Base-by-base conservation (phyloP, 64 coral and sea anemone genomes). In the Montipora efflorescens region DNA sequence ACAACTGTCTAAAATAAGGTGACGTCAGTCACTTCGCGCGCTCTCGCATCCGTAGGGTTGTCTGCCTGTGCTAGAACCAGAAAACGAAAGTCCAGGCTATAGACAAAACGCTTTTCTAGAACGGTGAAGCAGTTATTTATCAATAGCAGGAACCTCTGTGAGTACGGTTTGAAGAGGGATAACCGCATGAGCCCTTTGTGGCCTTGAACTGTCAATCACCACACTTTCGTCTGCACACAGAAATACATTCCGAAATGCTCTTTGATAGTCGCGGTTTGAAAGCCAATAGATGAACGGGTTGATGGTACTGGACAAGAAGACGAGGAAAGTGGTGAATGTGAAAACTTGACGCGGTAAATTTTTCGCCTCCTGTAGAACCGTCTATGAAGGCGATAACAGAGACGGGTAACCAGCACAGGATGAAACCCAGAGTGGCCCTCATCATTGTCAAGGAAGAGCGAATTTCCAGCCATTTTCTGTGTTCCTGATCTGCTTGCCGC, bases 251-350 rank as follows among this genome's bases (percentile, higher is more conserved):
- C 82, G 80, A 23, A 84, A 86, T 43, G 88, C 93, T 12, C 70
- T 50, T 76, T 55, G 61, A 57, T 90, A 95, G 47, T 95, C 93
- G 52, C 78, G 82, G 93, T 90, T 95, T 74, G 85, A 78, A n/a
- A 86, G 20, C 93, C 93, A 95, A 70, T 95, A 95, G 57, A 95
- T 90, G 47, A 95, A 90, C 6, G 93, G 93, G 20, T 95, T 95
- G 58, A 95, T 85, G 5, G 93, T 85, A 58, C 93, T 95, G 11
- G 87, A 90, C 16, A 28, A 67, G 72, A 88, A 95, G 8, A 95
- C 90, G 14, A 95, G 93, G 50, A 77, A 78, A 9, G 79, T 79
- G n/a, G 90, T 95, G 11, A 95, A 16, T 59, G 84, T 90, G 70
- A 84, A 95, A 43, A 95, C 88, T 87, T 90, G 53, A 19, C 93